Evolutionary conservation across 2,888 invertebrate genomes (phyloP), one percentile per base, ranked within the genome.

Genomic region (Parochlus steinenii): DNA sequence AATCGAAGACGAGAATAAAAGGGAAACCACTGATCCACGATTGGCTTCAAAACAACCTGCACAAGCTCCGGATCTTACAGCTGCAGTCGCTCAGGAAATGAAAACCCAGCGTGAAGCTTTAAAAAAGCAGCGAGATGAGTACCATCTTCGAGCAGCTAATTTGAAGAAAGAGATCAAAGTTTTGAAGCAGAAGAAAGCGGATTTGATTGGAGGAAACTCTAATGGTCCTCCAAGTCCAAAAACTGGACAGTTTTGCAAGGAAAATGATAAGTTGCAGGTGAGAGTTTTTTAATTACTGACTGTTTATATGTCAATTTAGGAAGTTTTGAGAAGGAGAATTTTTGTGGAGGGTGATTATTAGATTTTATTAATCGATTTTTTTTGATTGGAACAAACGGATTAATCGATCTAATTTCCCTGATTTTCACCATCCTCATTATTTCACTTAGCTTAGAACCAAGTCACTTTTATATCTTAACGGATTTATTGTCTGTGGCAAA

Each of bases 211-310:
- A 0, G 71, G 73, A 18, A 71, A 74, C 44, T 61, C 66, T 16
- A 70, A 73, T 42, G 63, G 71, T 7, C 76, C 79, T 5, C 72
- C 73, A 22, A 75, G 78, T 40, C 74, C 80, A 1, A 82, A 82
- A 43, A 78, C 77, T 47, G 74, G 74, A 55, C 68, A 75, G 43
- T 80, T 83, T 51, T 64, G 83, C 39, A 76, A 78, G 51, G 81
- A 85, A 56, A 86, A 85, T 56, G 74, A 77, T 47, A 81, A 80
- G 48, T 58, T 86, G 35, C 85, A 85, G 80, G 85, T 83, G 64
- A 65, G 58, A 51, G 5, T 25, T 7, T n/a, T 11, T 12, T 16
- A 14, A 28, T 14, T 28, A 18, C 5, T 4, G 18, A 4, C 31
- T 4, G 31, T 7, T 6, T 16, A 11, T 7, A 10, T 18, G 19